Percentiles rank a stretch among this genome's conserved stretches.
Conservation (phyloP, 2,113 vertebrate species). For the Paracanthobrama guichenoti region DNA sequence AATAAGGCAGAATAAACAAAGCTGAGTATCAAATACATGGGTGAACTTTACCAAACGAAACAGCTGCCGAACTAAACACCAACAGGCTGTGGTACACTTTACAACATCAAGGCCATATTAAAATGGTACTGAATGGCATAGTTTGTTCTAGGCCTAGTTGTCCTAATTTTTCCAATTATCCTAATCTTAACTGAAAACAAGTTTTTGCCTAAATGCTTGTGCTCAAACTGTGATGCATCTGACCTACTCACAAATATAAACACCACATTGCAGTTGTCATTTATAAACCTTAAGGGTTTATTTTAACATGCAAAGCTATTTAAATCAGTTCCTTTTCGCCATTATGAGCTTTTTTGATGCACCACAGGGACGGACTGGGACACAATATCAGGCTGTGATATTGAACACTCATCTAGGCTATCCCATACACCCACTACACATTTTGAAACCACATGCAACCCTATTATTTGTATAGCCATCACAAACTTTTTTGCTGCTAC, state of each 20-base stretch:
- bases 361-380: no score
- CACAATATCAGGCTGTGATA: no score
- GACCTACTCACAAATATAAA: not conserved
- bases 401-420: no score
- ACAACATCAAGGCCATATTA: not conserved
- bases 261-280: not conserved
- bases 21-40: conserved; percentile 32
- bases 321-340: not conserved
- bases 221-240: not conserved
- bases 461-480: no score
- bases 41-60: not conserved
- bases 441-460: no score
- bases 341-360: not conserved
- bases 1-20: conserved; percentile 57
- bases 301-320: not conserved
- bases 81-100: conserved; percentile 3
- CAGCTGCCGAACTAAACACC: not conserved
- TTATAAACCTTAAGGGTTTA: not conserved
- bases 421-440: no score
- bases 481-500: no score
- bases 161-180: not conserved
- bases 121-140: not conserved
- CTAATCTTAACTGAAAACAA: not conserved
- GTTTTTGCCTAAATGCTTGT: not conserved
- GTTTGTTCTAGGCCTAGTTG: not conserved